Base-by-base conservation (phyloP, 2,113 vertebrate genomes). In the Meleagris gallopavo region DNA sequence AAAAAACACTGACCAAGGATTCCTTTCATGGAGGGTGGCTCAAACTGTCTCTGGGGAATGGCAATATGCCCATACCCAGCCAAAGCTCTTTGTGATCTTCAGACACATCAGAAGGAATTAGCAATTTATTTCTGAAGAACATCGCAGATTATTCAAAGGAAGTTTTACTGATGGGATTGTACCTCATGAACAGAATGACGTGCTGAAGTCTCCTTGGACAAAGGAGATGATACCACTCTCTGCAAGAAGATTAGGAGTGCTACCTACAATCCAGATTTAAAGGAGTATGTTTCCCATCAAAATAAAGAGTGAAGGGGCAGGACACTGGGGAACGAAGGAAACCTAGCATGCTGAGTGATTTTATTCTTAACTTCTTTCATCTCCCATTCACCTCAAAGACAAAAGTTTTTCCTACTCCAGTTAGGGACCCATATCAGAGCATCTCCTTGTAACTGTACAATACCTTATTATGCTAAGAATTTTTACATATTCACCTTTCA, bases 281-380 rank as follows among this genome's bases (percentile, higher is more conserved):
- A 14, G 40, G 6, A 57, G 2, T 60, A 22, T 40, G 9, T 1
- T 45, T 76, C 11, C 19, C 5, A 40, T 73, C 32, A 72, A 92
- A 82, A 70, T 1, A 46, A 65, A 67, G 11, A 29, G 10, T 18
- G 12, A 86, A 9, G 17, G 41, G 52, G 13, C 29, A 58, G 10
- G 13, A 72, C 17, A 71, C 32, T 57, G 17, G 4, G 6, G 5
- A 5, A 48, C 19, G 52, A 38, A 83, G 27, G 72, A 92, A 84
- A 72, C 2, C 0, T n/a, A 54, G 10, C 2, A 48, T 9, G 46
- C 0, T 32, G 60, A 38, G 0, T 15, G 55, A 15, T 10, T 70
- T 4, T 6, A 4, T 64, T 82, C 8, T 83, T 45, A 7, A 20
- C 10, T 70, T 15, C 36, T 36, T 6, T 50, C 15, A 82, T 32